phyloP scores from a whole-genome alignment of 2,113 vertebrate species.

The Cairina moschata region DNA sequence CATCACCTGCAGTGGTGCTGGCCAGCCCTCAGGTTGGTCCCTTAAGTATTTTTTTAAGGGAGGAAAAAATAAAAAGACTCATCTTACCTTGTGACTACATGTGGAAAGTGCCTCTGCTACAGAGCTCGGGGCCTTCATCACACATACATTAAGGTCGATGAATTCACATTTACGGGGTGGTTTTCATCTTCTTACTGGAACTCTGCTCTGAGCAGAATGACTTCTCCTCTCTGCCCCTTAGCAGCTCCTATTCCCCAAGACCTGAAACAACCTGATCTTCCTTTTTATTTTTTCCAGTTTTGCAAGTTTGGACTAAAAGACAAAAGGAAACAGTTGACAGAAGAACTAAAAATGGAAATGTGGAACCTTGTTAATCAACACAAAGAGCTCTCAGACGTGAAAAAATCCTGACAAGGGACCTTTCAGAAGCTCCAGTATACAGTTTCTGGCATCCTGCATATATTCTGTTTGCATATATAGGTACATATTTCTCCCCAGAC shows the following conservation, averaged over 20 bases:
- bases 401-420: background rate
- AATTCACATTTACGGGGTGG: background rate
- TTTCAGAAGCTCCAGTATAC: background rate
- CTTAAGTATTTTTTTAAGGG: background rate
- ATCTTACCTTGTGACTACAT: slow-evolving; percentile 16
- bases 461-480: too few relatives aligned
- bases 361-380: background rate
- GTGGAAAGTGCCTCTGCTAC: background rate
- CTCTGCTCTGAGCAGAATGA: background rate
- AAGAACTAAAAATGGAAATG: slow-evolving; percentile 15
- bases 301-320: slow-evolving; percentile 7
- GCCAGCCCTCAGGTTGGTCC: background rate
- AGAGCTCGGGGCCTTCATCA: background rate
- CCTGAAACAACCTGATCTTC: background rate
- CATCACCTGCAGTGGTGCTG: background rate
- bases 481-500: background rate
- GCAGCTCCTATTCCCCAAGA: slow-evolving; percentile 28
- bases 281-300: background rate
- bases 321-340: slow-evolving; percentile 29
- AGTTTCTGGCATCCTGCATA: background rate
- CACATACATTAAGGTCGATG: background rate
- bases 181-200: background rate
- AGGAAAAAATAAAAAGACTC: background rate
- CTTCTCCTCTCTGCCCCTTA: background rate
- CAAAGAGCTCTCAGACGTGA: background rate